Percentiles rank a stretch among this genome's conserved stretches.
Evolutionary conservation across 2,113 vertebrate species (phyloP).

Genomic region (Hemicordylus capensis): DNA sequence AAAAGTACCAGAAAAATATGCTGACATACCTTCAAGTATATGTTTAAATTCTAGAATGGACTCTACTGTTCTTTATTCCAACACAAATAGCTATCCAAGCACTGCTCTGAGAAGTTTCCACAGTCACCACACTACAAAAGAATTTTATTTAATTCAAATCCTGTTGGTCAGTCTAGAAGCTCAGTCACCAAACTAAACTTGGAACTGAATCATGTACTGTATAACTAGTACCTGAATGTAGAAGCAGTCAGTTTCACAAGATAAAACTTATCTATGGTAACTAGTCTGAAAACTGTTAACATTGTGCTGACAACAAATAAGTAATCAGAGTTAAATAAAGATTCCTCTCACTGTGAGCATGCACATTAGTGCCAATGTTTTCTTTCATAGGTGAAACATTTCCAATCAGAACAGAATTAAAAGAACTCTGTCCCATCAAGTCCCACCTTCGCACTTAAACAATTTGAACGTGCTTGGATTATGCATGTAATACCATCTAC

Average conservation of each 20-base stretch:
- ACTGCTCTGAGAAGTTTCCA: conserved; percentile 52
- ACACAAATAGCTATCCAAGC: conserved; percentile 72
- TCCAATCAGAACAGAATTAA: conserved; percentile 63
- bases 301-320: conserved; percentile 66
- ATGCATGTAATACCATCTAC: conserved; percentile 70
- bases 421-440: conserved; percentile 56
- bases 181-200: conserved; percentile 62
- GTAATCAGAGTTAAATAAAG: conserved; percentile 70
- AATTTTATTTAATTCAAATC: conserved; percentile 61
- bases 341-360: conserved; percentile 63
- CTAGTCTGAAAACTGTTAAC: conserved; percentile 75
- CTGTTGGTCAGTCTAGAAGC: conserved; percentile 57
- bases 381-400: conserved; percentile 53
- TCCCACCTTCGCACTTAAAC: conserved; percentile 63
- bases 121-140: conserved; percentile 48
- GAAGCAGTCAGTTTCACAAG: conserved; percentile 61
- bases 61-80: conserved; percentile 71
- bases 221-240: conserved; percentile 58
- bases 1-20: conserved; percentile 73
- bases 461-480: conserved; percentile 64
- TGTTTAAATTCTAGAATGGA: conserved; percentile 68
- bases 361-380: conserved; percentile 66
- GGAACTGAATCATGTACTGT: conserved; percentile 54
- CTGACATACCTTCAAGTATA: conserved; percentile 73
- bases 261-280: conserved; percentile 55